phyloP scores from a whole-genome alignment of 2,113 vertebrate species.

The Chinchilla lanigera region DNA sequence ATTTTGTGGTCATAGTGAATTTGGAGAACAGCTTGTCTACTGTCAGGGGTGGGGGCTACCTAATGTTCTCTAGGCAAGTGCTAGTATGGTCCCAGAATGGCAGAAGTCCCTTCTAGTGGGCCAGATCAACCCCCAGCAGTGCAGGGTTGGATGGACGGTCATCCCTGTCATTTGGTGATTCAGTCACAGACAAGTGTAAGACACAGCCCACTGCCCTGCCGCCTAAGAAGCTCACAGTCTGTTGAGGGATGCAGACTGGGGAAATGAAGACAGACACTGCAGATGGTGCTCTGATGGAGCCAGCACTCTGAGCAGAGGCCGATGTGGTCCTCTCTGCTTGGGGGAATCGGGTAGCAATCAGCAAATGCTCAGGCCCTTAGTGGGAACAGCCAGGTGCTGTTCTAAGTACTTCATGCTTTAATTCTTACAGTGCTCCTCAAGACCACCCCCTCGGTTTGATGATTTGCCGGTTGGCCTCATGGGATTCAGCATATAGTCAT shows the following conservation, averaged over 20 bases:
- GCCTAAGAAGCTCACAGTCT: neutral
- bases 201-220: neutral
- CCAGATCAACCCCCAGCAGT: neutral
- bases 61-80: neutral
- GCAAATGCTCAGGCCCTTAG: neutral
- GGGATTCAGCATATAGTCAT: neutral
- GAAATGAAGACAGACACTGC: neutral
- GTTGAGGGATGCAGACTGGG: neutral
- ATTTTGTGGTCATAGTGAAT: neutral
- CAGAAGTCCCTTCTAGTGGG: neutral
- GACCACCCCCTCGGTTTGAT: neutral
- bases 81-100: neutral
- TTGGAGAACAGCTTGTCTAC: neutral
- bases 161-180: neutral
- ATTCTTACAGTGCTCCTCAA: neutral
- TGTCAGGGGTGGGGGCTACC: neutral
- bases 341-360: neutral
- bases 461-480: neutral
- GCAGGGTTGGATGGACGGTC: neutral
- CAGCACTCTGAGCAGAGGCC: neutral
- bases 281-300: neutral
- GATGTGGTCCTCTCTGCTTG: neutral
- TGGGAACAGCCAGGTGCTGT: neutral
- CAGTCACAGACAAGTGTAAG: neutral
- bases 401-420: neutral